Conservation (phyloP, 1,140 invertebrate genomes). For the Adelges cooleyi region DNA sequence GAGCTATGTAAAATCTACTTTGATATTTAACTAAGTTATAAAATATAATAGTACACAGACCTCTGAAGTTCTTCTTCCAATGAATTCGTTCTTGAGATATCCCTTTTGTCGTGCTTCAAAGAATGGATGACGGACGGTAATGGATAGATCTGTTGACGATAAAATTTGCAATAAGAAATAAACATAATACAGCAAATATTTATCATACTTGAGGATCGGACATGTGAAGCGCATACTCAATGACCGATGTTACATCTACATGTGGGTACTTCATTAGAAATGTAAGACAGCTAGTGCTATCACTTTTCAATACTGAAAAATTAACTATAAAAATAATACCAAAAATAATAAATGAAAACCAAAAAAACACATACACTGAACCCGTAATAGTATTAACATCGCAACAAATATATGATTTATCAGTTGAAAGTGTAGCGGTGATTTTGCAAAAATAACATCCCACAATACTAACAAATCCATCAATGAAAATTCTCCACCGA, state of each 20-base stretch:
- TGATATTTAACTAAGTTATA: no score
- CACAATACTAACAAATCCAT: constrained; percentile 61
- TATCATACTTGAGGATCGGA: constrained; percentile 41
- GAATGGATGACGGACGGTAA: background rate
- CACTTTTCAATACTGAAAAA: constrained; percentile 46
- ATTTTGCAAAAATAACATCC: constrained; percentile 68
- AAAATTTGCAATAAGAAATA: no score
- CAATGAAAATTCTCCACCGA: constrained; percentile 67
- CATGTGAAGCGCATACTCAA: constrained; percentile 51
- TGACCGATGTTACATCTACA: constrained; percentile 50
- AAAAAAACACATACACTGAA: constrained; percentile 45
- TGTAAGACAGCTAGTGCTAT: constrained; percentile 51
- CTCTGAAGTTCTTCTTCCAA: background rate
- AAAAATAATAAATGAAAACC: background rate
- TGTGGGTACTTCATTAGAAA: constrained; percentile 56
- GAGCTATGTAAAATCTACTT: no score
- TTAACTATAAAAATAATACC: constrained; percentile 4
- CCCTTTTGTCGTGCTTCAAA: background rate
- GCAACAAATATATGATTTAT: constrained; percentile 65
- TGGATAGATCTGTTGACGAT: background rate
- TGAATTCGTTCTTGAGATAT: background rate
- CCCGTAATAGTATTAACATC: constrained; percentile 59
- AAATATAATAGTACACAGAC: constrained; percentile 1
- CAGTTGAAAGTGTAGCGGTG: constrained; percentile 41
- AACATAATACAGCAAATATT: no score